Evolutionary conservation across 2,888 invertebrate species (phyloP).

Genomic region (Stenolophus ochropezus): DNA sequence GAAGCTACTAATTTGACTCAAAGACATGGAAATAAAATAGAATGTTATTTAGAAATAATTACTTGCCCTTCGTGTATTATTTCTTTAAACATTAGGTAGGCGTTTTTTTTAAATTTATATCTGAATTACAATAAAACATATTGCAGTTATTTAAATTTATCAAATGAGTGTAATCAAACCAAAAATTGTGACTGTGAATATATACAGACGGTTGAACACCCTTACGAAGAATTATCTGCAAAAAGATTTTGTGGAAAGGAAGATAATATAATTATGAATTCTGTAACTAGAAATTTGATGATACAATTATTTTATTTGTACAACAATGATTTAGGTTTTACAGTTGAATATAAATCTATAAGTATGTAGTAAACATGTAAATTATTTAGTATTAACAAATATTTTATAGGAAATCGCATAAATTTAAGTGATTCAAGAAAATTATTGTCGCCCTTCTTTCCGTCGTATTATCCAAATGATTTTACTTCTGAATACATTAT

Average conservation of each 20-base stretch:
- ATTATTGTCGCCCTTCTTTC: conserved; percentile 82
- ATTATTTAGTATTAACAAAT: conserved; percentile 38
- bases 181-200: conserved; percentile 74
- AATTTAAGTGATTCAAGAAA: conserved; percentile 68
- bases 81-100: conserved; percentile 73
- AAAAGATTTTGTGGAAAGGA: conserved; percentile 77
- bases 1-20: conserved; percentile 68
- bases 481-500: conserved; percentile 80
- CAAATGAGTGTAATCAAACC: conserved; percentile 66
- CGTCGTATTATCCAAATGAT: conserved; percentile 80
- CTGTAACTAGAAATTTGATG: conserved; percentile 77
- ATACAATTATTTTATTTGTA: conserved; percentile 78
- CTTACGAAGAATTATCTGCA: conserved; percentile 78
- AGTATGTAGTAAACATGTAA: conserved; percentile 73
- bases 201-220: conserved; percentile 80
- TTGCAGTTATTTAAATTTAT: conserved; percentile 69
- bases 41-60: conserved; percentile 80
- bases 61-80: conserved; percentile 83
- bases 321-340: conserved; percentile 78
- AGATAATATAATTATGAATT: conserved; percentile 74
- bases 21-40: conserved; percentile 63
- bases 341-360: conserved; percentile 79
- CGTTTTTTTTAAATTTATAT: too few relatives aligned
- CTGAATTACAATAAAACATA: conserved; percentile 66
- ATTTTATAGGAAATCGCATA: conserved; percentile 76